Evolutionary conservation across 2,797 vertebrate genomes (phyloP).

Genomic region (Apogon hyalosoma): DNA sequence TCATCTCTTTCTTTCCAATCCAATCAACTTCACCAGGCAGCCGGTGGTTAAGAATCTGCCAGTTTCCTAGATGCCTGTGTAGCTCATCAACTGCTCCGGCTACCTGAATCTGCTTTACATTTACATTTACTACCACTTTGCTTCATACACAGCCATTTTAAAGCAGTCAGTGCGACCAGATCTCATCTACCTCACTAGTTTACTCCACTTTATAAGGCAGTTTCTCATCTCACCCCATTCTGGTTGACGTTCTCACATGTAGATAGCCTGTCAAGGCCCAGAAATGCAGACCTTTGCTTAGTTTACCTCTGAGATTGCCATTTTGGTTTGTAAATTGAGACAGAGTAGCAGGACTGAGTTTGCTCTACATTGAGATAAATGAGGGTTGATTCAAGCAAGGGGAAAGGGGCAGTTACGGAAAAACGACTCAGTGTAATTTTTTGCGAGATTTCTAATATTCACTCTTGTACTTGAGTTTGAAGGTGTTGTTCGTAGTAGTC

Average conservation of each 20-base stretch:
- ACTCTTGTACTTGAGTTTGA: background rate
- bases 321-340: slow-evolving; percentile 70
- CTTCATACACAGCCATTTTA: slow-evolving; percentile 25
- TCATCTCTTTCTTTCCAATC: slow-evolving; percentile 83
- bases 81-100: slow-evolving; percentile 84
- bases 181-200: slow-evolving; percentile 56
- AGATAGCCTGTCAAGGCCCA: slow-evolving; percentile 46
- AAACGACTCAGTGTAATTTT: background rate
- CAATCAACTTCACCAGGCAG: slow-evolving; percentile 82
- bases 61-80: slow-evolving; percentile 82
- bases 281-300: slow-evolving; percentile 31
- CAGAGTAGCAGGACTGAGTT: slow-evolving; percentile 34
- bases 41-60: slow-evolving; percentile 80
- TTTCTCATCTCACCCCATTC: slow-evolving; percentile 68
- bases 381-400: slow-evolving; percentile 49
- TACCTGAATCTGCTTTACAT: slow-evolving; percentile 84
- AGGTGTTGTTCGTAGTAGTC: background rate
- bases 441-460: slow-evolving; percentile 13
- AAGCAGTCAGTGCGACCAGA: slow-evolving; percentile 21
- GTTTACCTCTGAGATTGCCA: slow-evolving; percentile 61
- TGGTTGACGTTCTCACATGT: slow-evolving; percentile 53
- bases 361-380: slow-evolving; percentile 67
- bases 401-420: slow-evolving; percentile 11
- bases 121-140: slow-evolving; percentile 56
- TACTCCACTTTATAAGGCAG: slow-evolving; percentile 51